Percentiles rank a stretch among this genome's conserved stretches.
phyloP scores from a whole-genome alignment of 2,888 invertebrate genomes.

The Cheilosia soror region DNA sequence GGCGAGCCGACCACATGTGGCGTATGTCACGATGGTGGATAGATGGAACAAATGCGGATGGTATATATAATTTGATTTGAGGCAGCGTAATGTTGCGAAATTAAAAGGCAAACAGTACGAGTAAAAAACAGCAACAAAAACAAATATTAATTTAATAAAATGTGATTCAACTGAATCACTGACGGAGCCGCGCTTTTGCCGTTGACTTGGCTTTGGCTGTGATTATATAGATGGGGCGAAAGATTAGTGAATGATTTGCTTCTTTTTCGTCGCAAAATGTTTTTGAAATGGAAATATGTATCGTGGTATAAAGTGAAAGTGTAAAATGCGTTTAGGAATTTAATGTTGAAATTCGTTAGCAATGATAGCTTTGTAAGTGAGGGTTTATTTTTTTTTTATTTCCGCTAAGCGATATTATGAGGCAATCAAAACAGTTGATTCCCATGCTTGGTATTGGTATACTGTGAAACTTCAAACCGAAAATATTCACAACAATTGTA shows the following conservation, averaged over 20 bases:
- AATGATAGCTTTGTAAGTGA: slow-evolving; percentile 6
- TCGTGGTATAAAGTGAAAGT: slow-evolving; percentile 72
- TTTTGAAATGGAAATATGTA: slow-evolving; percentile 53
- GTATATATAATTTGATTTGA: slow-evolving; percentile 61
- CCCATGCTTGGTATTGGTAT: slow-evolving; percentile 29
- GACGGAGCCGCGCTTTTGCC: background rate
- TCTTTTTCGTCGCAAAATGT: slow-evolving; percentile 39
- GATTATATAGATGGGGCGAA: slow-evolving; percentile 27
- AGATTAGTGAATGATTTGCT: slow-evolving; percentile 29
- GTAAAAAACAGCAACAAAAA: slow-evolving; percentile 35
- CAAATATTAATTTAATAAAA: slow-evolving; percentile 64
- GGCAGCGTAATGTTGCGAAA: slow-evolving; percentile 60
- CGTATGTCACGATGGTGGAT: slow-evolving; percentile 67
- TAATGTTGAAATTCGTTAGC: slow-evolving; percentile 68
- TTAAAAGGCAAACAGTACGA: slow-evolving; percentile 31
- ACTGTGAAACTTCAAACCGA: background rate
- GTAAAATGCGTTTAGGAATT: slow-evolving; percentile 72
- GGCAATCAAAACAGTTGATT: slow-evolving; percentile 34
- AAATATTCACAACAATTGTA: too few species aligned
- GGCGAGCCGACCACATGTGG: slow-evolving; percentile 64
- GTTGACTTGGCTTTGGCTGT: background rate
- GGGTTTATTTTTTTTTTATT: slow-evolving; percentile 68
- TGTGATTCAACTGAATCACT: slow-evolving; percentile 42
- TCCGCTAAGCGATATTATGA: slow-evolving; percentile 50
- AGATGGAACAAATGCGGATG: slow-evolving; percentile 70